These are phyloP conservation scores for Zosterops lateralis DNA, from an alignment of 2,113 vertebrate genomes.

Conservation along the genomic window DNA sequence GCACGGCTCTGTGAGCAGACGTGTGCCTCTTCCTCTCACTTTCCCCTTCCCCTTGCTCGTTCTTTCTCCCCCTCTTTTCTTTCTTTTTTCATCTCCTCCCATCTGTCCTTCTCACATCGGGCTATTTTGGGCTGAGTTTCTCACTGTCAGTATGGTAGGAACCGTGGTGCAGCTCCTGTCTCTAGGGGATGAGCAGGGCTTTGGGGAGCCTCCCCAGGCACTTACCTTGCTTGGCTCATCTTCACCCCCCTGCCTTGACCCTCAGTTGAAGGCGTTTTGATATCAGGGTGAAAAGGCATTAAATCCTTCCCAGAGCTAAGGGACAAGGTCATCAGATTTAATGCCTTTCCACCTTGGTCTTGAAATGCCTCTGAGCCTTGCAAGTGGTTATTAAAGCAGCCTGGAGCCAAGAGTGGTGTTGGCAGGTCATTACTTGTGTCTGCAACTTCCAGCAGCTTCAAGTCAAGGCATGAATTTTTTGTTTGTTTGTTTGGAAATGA, in stretches of 20 bases:
- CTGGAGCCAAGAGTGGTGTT: neutral
- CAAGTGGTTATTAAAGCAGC: neutral
- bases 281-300: neutral
- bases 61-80: slow-evolving; percentile 37
- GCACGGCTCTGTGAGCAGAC: neutral
- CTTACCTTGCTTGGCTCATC: neutral
- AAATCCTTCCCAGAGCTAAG: neutral
- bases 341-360: neutral
- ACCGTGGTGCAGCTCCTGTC: neutral
- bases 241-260: neutral
- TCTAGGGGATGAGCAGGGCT: neutral
- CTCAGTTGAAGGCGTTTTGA: accelerated
- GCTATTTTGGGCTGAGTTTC: slow-evolving; percentile 50
- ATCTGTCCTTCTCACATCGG: slow-evolving; percentile 58
- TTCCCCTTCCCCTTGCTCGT: neutral
- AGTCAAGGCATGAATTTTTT: neutral
- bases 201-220: neutral
- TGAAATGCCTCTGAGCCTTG: neutral
- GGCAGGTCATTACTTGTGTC: neutral
- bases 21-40: neutral
- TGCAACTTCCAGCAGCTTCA: neutral
- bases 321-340: neutral
- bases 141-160: slow-evolving; percentile 39
- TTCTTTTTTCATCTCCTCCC: slow-evolving; percentile 49
- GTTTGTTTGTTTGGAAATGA: neutral